Base-by-base conservation (phyloP, 2,113 vertebrate species). In the Tonatia bakeri region DNA sequence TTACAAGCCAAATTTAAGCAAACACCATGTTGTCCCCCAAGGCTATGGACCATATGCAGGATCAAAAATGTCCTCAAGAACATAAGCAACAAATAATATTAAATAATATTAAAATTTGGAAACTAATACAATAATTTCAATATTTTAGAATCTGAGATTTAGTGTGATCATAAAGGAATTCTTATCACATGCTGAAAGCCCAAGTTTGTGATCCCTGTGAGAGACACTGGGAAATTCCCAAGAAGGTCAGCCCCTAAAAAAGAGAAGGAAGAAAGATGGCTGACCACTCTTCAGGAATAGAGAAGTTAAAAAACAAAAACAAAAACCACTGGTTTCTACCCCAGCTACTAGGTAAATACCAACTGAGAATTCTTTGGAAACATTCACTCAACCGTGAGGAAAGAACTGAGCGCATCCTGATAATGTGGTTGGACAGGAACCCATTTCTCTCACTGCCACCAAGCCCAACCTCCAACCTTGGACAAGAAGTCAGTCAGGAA, bases 301-400 rank as follows among this genome's bases (percentile, higher is more conserved):
- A 86, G n/a, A 93, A 96, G 36, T 94, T 85, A 70, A 40, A 92
- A 94, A 93, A 61, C 28, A 77, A 61, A 64, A 64, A 64, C 61
- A 14, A 31, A 69, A 87, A 89, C 22, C 26, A 17, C 36, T 40
- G 13, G 20, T 91, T 91, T 89, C 69, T 90, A 43, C 77, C 56
- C 64, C 36, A 87, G 38, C 36, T 89, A 36, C 43, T 83, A 50
- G 50, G 47, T n/a, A 95, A 97, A 86, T 59, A 82, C 3, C 67
- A 59, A 36, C 31, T 59, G 26, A 70, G 52, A 52, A 82, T 86
- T 72, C 40, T 91, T 90, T 84, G 86, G 75, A 84, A 90, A 52
- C 70, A 36, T 33, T 92, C 38, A 65, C 45, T 93, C 82, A 59
- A 77, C 52, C 65, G 76, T 59, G 6, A 56, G 28, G 36, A 36